A percentile compares a stretch with the other conserved stretches of the same genome.
phyloP scores from a whole-genome alignment of 2,888 invertebrate genomes.

The Synanthedon vespiformis region DNA sequence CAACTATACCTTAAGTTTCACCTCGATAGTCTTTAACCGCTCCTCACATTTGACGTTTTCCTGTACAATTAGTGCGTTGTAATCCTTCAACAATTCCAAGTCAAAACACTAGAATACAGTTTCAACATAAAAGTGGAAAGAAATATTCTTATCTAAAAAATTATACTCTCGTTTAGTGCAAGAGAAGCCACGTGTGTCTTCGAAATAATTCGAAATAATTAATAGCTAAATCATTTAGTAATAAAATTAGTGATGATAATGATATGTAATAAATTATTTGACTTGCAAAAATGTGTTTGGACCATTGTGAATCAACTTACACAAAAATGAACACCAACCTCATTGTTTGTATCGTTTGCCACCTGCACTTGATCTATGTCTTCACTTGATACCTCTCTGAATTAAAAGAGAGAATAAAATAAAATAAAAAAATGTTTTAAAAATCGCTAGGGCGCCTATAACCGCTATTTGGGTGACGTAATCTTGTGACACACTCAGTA shows the following conservation, averaged over 20 bases:
- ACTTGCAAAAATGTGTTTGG: conserved; percentile 25
- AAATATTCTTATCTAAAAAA: not conserved
- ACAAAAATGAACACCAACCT: conserved; percentile 22
- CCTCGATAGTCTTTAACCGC: conserved; percentile 36
- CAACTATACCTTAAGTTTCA: conserved; percentile 27
- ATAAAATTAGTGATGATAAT: no score
- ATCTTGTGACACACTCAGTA: no score
- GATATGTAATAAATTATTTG: no score
- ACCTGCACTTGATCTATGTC: conserved; percentile 43
- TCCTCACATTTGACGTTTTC: conserved; percentile 30
- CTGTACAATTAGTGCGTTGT: conserved; percentile 18
- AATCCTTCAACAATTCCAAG: conserved; percentile 44
- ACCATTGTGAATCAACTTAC: conserved; percentile 17
- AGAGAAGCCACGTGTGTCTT: not conserved
- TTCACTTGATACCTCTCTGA: conserved; percentile 33
- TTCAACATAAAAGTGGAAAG: not conserved
- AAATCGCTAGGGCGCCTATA: not conserved
- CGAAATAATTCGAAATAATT: no score
- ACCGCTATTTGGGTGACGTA: no score
- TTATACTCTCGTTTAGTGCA: not conserved
- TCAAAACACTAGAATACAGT: conserved; percentile 34
- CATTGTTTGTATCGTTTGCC: conserved; percentile 32
- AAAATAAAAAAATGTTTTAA: no score
- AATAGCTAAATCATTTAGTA: no score
- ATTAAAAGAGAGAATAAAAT: conserved; percentile 11